A percentile compares a stretch with the other conserved stretches of the same genome.
These are phyloP conservation scores for Thaleichthys pacificus DNA, from an alignment of 2,797 vertebrate genomes.

Conservation along the genomic window DNA sequence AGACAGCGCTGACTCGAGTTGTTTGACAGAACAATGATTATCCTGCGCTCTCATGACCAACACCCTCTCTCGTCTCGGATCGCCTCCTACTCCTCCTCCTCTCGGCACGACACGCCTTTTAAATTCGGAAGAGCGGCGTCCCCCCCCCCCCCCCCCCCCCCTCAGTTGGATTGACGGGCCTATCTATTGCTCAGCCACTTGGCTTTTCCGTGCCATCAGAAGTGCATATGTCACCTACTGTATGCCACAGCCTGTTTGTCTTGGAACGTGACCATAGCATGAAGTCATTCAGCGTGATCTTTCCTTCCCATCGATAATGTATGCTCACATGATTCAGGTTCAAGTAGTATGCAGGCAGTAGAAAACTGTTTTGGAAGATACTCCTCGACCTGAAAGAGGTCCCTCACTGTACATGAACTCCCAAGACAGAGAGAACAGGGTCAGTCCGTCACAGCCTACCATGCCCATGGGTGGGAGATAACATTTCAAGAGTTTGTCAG, in stretches of 20 bases:
- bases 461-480: background rate
- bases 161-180: constrained; percentile 50
- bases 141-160: constrained; percentile 30
- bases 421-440: background rate
- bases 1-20: background rate
- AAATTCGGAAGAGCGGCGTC: constrained; percentile 28
- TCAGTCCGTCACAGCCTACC: background rate
- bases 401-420: background rate
- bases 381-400: too few species aligned
- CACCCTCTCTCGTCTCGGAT: constrained; percentile 7
- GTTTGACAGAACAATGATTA: constrained; percentile 9
- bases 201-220: constrained; percentile 39
- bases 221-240: constrained; percentile 47
- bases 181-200: constrained; percentile 50
- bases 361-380: too few species aligned
- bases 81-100: background rate
- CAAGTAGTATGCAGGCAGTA: too few species aligned
- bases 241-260: constrained; percentile 39
- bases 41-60: background rate
- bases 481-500: background rate
- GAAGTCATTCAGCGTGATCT: constrained; percentile 44
- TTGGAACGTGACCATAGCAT: constrained; percentile 22
- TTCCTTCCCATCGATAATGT: constrained; percentile 42
- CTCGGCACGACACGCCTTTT: constrained; percentile 28
- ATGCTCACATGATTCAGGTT: background rate